phyloP scores from a whole-genome alignment of 2,113 vertebrate species.

The Argyrosomus japonicus region DNA sequence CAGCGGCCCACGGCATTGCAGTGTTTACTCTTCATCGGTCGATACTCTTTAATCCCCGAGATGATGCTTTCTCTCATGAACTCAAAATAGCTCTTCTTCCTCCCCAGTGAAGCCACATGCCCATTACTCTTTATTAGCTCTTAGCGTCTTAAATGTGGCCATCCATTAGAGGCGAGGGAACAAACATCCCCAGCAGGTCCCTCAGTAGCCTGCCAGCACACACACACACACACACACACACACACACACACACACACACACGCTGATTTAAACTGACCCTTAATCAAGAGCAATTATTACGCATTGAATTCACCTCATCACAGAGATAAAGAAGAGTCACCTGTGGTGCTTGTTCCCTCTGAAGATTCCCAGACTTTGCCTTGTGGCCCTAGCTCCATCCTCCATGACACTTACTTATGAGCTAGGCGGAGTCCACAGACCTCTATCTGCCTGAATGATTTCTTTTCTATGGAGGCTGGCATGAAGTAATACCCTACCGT shows the following conservation, averaged over 20 bases:
- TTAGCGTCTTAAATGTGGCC: slow-evolving; percentile 79
- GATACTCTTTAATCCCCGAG: slow-evolving; percentile 80
- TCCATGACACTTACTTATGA: slow-evolving; percentile 56
- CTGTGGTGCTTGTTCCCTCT: slow-evolving; percentile 24
- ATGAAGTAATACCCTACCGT: slow-evolving; percentile 80
- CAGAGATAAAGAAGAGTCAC: slow-evolving; percentile 46
- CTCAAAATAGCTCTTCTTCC: slow-evolving; percentile 77
- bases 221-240: slow-evolving; percentile 34
- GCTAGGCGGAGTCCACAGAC: slow-evolving; percentile 59
- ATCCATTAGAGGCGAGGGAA: slow-evolving; percentile 76
- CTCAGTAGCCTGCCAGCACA: slow-evolving; percentile 36
- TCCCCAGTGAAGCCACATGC: slow-evolving; percentile 66
- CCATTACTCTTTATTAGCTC: slow-evolving; percentile 84
- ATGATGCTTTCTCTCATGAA: slow-evolving; percentile 81
- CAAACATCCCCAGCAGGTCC: slow-evolving; percentile 66
- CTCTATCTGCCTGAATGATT: slow-evolving; percentile 81
- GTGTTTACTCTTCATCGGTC: slow-evolving; percentile 79
- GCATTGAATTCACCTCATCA: slow-evolving; percentile 60
- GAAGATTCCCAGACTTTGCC: slow-evolving; percentile 46
- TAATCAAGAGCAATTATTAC: slow-evolving; percentile 71
- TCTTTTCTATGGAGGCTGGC: slow-evolving; percentile 75
- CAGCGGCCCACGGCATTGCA: slow-evolving; percentile 51
- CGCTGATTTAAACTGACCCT: slow-evolving; percentile 61
- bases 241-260: slow-evolving; percentile 22
- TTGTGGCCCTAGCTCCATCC: not conserved